These are phyloP conservation scores for Sesamia inferens DNA, from an alignment of 2,888 invertebrate genomes.

Conservation along the genomic window DNA sequence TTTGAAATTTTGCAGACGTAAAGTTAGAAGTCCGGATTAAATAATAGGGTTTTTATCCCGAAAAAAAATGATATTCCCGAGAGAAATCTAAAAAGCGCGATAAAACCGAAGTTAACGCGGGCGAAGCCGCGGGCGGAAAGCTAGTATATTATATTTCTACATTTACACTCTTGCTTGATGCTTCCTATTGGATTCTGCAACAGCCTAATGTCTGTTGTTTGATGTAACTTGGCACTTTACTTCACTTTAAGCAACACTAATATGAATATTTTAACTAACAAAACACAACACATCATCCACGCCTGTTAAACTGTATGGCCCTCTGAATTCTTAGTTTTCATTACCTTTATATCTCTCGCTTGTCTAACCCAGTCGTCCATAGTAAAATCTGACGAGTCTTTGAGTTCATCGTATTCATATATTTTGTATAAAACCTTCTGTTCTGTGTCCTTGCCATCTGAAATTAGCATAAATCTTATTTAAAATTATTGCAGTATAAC, in stretches of 20 bases:
- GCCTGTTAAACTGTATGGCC: neutral
- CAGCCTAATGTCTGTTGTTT: neutral
- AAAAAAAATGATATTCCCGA: too few species aligned
- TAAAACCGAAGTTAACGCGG: too few species aligned
- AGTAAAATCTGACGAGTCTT: slow-evolving; percentile 98
- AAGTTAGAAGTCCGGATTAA: too few species aligned
- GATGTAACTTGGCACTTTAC: neutral
- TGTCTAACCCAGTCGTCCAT: slow-evolving; percentile 97
- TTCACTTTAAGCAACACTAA: neutral
- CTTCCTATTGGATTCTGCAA: neutral
- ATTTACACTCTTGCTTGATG: neutral
- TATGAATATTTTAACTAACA: neutral
- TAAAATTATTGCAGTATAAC: too few species aligned
- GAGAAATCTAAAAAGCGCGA: too few species aligned
- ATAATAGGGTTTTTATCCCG: too few species aligned
- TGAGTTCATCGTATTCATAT: slow-evolving; percentile 95
- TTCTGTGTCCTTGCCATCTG: slow-evolving; percentile 88
- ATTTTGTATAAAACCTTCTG: slow-evolving; percentile 94
- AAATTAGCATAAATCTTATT: slow-evolving; percentile 47
- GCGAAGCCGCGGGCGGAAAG: too few species aligned
- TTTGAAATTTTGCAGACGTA: too few species aligned
- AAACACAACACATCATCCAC: neutral
- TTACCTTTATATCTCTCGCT: slow-evolving; percentile 95
- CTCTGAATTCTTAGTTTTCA: too few species aligned
- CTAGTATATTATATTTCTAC: too few species aligned